These are phyloP conservation scores for Ernsta delagoae DNA, from an alignment of 2,888 invertebrate species.

Conservation along the genomic window DNA sequence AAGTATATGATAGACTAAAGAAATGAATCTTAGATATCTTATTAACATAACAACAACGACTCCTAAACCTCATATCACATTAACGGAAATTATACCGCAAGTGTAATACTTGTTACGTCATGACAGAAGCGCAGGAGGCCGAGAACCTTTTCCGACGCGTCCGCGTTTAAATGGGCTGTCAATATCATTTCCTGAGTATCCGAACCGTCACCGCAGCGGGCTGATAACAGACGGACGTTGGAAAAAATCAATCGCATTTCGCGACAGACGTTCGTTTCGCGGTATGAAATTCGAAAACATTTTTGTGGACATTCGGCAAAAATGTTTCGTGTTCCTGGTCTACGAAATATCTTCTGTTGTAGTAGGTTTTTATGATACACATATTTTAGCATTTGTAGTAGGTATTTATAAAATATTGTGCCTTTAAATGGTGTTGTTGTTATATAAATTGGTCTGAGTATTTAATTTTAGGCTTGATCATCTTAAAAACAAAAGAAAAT, in stretches of 20 bases:
- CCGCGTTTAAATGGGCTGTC: conserved; percentile 6
- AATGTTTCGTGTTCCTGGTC: neutral
- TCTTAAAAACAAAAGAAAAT: too few relatives aligned
- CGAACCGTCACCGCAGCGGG: neutral
- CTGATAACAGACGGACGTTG: conserved; percentile 1
- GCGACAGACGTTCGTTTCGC: neutral
- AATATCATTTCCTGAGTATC: conserved; percentile 14
- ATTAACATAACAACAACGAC: too few relatives aligned
- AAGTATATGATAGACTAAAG: too few relatives aligned
- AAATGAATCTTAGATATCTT: too few relatives aligned
- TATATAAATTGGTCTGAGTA: too few relatives aligned
- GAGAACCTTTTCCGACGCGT: conserved; percentile 3
- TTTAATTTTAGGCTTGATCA: too few relatives aligned
- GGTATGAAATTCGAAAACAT: conserved; percentile 2
- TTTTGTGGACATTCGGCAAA: neutral
- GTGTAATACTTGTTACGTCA: neutral
- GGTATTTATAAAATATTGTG: too few relatives aligned
- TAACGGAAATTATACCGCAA: neutral
- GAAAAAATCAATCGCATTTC: conserved; percentile 2
- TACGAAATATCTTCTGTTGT: neutral
- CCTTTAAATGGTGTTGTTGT: too few relatives aligned
- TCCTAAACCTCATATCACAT: neutral
- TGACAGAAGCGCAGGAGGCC: conserved; percentile 4
- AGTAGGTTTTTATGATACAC: too few relatives aligned
- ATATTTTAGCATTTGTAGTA: too few relatives aligned